Evolutionary conservation across 2,113 vertebrate genomes (phyloP).

Genomic region (Gallinago jamesoni): DNA sequence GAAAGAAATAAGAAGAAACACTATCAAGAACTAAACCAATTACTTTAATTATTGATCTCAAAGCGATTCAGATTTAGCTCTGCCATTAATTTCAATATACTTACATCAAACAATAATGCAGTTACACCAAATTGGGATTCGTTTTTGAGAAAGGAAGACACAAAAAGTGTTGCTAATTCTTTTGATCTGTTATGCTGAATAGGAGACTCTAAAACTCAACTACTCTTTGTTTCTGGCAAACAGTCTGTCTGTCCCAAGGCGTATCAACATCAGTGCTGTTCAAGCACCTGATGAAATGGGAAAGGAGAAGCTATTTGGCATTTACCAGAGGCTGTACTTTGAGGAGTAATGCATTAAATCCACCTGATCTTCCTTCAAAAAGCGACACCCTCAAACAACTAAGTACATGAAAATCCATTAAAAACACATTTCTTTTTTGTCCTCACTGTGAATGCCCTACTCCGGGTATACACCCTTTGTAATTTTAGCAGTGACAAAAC

Average conservation of each 20-base stretch:
- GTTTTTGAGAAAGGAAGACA: not conserved
- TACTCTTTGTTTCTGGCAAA: not conserved
- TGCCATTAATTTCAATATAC: not conserved
- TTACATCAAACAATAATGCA: not conserved
- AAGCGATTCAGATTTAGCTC: not conserved
- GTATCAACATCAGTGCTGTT: not conserved
- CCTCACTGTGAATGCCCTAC: not conserved
- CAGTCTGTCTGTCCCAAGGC: not conserved
- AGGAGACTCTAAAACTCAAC: not conserved
- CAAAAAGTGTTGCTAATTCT: not conserved
- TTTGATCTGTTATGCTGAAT: not conserved
- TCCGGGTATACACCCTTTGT: not conserved
- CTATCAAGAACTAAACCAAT: conserved; percentile 11
- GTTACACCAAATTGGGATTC: not conserved
- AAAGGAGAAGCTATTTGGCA: not conserved
- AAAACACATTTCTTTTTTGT: not conserved
- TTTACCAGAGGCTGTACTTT: not conserved
- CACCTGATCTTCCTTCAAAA: not conserved
- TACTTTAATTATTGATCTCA: conserved; percentile 35
- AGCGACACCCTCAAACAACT: not conserved
- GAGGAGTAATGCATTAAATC: not conserved
- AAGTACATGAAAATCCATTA: not conserved
- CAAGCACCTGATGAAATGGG: not conserved
- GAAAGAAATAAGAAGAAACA: conserved; percentile 14
- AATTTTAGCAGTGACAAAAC: not conserved